Evolutionary conservation across 2,113 vertebrate species (phyloP), one percentile per base, ranked within the genome.

Genomic region (Lonchura striata): DNA sequence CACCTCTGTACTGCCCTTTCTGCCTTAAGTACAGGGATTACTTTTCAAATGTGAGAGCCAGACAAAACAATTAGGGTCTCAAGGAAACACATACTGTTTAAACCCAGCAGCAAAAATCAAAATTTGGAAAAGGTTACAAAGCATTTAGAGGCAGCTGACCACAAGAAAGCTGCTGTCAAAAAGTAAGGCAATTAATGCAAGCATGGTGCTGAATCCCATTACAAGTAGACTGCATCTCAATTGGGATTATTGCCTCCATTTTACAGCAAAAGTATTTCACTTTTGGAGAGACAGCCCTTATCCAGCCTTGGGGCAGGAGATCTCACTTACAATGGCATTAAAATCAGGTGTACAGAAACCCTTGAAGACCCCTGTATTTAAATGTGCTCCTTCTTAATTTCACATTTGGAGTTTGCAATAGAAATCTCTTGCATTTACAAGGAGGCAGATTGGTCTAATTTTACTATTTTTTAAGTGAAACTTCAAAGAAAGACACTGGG

Each of bases 161-260:
- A 21, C 10, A 16, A 66, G 41, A 39, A 61, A 71, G 13, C 27
- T 42, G 23, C 25, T 35, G 35, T 11, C 13, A 6, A 4, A 82
- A 88, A 75, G 11, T 30, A 23, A 35, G 7, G 6, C 30, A 66
- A 18, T 37, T 57, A 65, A 57, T 3, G 7, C 15, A 52, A 25
- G 8, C 7, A 1, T 12, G 30, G 13, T 33, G 42, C 31, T 83
- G 44, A 82, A 82, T 14, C 7, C 35, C 22, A 56, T 35, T 19
- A 39, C 35, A 88, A 30, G 22, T 12, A 71, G 21, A 21, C 12
- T 19, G 27, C 10, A 14, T 31, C 30, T 82, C 75, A 68, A 6
- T 2, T 2, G 35, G 27, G 15, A 31, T 53, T 41, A 53, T 5
- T 9, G 0, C 7, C 46, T 52, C 14, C 10, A 66, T 11, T 9